Percentiles rank a stretch among this genome's conserved stretches.
These are phyloP conservation scores for Watsonalla binaria DNA, from an alignment of 2,888 invertebrate genomes.

Conservation along the genomic window DNA sequence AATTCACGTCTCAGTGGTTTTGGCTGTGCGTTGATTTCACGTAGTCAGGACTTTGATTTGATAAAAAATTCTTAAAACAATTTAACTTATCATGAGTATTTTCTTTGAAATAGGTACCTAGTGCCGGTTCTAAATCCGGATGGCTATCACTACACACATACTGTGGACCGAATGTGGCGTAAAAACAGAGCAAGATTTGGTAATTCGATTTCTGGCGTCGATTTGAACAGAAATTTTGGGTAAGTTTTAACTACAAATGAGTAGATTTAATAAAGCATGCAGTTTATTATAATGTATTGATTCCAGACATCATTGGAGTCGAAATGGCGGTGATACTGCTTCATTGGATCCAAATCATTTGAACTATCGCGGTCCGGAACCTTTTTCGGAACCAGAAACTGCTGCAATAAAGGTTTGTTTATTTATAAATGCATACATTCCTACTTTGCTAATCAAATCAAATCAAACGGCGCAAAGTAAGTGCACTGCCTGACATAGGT, in stretches of 20 bases:
- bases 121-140: conserved; percentile 89
- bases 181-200: conserved; percentile 81
- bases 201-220: conserved; percentile 82
- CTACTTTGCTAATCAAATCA: neutral
- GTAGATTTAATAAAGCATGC: neutral
- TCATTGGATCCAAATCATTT: conserved; percentile 51
- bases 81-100: neutral
- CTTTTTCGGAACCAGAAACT: conserved; percentile 68
- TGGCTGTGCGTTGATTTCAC: no score
- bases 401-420: conserved; percentile 54
- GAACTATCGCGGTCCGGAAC: conserved; percentile 54
- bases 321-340: conserved; percentile 42
- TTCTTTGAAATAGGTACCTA: conserved; percentile 79
- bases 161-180: conserved; percentile 88
- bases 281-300: conserved; percentile 1
- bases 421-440: neutral
- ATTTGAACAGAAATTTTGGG: conserved; percentile 92
- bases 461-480: no score
- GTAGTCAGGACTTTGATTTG: no score
- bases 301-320: conserved; percentile 61
- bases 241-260: conserved; percentile 16
- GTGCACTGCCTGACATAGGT: no score
- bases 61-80: no score
- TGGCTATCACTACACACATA: conserved; percentile 91
- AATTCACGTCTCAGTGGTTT: no score